Evolutionary conservation across 30 jellyfish, hydroid and myxozoan genomes (phyloP), one percentile per base, ranked within the genome.

Genomic region (Hydractinia echinata): DNA sequence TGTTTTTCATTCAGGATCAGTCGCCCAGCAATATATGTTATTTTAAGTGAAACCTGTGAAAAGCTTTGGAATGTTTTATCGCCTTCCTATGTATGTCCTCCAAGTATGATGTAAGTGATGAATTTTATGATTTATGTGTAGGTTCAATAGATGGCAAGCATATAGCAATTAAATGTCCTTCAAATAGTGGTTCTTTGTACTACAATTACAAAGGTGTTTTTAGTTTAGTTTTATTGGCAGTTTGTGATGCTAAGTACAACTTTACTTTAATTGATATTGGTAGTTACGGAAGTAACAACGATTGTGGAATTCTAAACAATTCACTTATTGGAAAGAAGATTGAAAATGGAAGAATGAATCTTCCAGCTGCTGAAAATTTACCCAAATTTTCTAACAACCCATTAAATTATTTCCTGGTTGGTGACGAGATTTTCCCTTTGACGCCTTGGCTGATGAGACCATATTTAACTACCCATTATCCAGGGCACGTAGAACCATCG

Each of bases 381-480:
- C 6, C 2, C 19, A 51, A 13, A 9, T 64, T 7, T 61, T 67
- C 91, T 18, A 55, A 54, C 67, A 84, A 49, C 53, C 72, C 79
- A 51, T 58, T 84, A 51, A 86, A 81, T 4, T 81, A 81, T 81
- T 89, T 89, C 16, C 55, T 89, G 19, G 81, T 86, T 62, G 89
- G 88, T 13, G 97, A 73, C 54, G 95, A 89, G 15, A 89, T 86
- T 55, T 89, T 89, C 84, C 91, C 91, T 50, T 72, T 89, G 53
- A 79, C 84, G 49, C 61, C 71, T 50, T 89, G 79, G 62, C 61
- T 85, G 44, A 80, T 89, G 91, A 85, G 77, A 67, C 89, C 92
- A 51, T 85, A 89, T 51, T 89, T 61, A 89, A 69, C 54, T 79
- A 77, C 88, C 84, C 85, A 66, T 87, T 83, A 50, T 79, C 95